A percentile compares a stretch with the other conserved stretches of the same genome.
phyloP scores from a whole-genome alignment of 23 tunicate genomes.

The Styela clava region DNA sequence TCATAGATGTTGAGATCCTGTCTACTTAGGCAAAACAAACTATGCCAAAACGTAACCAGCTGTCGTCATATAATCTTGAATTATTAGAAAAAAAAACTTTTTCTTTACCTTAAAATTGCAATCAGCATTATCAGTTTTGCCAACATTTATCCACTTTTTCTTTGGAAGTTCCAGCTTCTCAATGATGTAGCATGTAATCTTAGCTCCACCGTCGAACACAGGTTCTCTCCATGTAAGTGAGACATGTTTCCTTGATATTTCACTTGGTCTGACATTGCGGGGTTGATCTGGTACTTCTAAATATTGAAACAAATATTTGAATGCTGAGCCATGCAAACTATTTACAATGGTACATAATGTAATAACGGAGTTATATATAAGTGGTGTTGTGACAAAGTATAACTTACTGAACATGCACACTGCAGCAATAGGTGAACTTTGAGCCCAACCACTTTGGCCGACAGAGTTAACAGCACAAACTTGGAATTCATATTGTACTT shows the following conservation, averaged over 20 bases:
- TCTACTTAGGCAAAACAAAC: too few species aligned
- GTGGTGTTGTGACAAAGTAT: too few species aligned
- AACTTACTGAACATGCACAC: slow-evolving; percentile 74
- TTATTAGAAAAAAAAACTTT: too few species aligned
- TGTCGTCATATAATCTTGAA: too few species aligned
- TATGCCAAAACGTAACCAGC: too few species aligned
- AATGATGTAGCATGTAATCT: slow-evolving; percentile 55
- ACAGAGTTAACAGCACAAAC: slow-evolving; percentile 65
- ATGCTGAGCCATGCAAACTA: too few species aligned
- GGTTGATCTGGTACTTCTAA: slow-evolving; percentile 71
- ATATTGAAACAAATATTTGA: too few species aligned
- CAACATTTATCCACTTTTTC: slow-evolving; percentile 62
- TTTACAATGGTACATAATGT: too few species aligned
- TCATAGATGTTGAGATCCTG: too few species aligned
- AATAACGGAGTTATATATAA: too few species aligned
- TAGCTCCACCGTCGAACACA: slow-evolving; percentile 82
- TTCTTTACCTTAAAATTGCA: slow-evolving; percentile 51
- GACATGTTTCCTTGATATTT: slow-evolving; percentile 47
- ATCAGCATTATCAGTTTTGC: slow-evolving; percentile 42
- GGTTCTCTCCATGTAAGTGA: slow-evolving; percentile 87
- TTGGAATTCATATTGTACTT: slow-evolving; percentile 77
- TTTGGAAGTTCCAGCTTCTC: slow-evolving; percentile 68
- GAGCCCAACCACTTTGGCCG: slow-evolving; percentile 80
- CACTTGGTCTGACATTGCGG: slow-evolving; percentile 20
- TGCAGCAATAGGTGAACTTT: slow-evolving; percentile 84